These are phyloP conservation scores for Trachelus iudaicus DNA, from an alignment of 2,888 invertebrate genomes.

Conservation along the genomic window DNA sequence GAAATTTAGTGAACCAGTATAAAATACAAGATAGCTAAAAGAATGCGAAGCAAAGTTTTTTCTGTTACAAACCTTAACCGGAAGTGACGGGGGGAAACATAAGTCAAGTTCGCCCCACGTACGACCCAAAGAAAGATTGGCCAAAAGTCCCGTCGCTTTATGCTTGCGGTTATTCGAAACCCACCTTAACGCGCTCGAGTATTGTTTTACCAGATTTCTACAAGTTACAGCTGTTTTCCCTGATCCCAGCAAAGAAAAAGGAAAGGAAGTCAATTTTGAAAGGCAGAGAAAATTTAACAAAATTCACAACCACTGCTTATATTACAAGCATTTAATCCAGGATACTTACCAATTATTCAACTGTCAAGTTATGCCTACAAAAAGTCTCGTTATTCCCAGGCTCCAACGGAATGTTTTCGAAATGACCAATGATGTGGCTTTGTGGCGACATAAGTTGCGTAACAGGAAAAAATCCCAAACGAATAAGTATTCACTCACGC, in stretches of 20 bases:
- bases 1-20: background rate
- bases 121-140: background rate
- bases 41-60: background rate
- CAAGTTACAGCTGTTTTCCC: constrained; percentile 36
- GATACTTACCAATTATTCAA: too few relatives aligned
- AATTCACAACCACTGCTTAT: background rate
- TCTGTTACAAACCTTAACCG: background rate
- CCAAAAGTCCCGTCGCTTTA: background rate
- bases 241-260: constrained; percentile 5
- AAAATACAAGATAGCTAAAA: background rate
- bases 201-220: constrained; percentile 38
- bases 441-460: too few relatives aligned
- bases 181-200: constrained; percentile 22
- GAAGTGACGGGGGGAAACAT: constrained; percentile 20
- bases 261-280: background rate
- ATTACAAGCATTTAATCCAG: background rate
- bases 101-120: constrained; percentile 18
- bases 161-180: constrained; percentile 3
- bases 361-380: too few relatives aligned
- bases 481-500: background rate
- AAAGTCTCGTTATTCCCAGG: too few relatives aligned
- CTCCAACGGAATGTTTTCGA: too few relatives aligned
- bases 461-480: background rate
- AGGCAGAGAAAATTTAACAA: background rate
- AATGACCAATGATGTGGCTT: too few relatives aligned